These are phyloP conservation scores for Orthonevra nobilis DNA, from an alignment of 2,888 invertebrate species.

Conservation along the genomic window DNA sequence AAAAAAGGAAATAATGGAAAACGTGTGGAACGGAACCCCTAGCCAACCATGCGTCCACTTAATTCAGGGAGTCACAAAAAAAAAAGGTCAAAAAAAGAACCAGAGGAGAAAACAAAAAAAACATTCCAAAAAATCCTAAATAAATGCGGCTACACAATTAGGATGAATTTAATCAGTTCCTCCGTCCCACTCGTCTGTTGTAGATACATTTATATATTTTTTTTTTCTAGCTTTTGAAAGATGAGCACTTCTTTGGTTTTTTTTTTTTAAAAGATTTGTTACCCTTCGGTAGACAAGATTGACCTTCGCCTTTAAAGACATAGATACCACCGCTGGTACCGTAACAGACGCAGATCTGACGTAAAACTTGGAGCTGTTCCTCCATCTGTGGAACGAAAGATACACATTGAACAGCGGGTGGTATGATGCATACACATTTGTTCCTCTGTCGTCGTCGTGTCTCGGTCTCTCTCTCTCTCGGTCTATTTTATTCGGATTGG, in stretches of 20 bases:
- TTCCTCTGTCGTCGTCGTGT: neutral
- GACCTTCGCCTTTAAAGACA: constrained; percentile 61
- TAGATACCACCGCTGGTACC: constrained; percentile 58
- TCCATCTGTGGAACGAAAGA: neutral
- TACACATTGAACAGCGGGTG: constrained; percentile 41
- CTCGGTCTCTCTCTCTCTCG: neutral
- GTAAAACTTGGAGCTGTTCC: constrained; percentile 31
- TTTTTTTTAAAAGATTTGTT: constrained; percentile 42
- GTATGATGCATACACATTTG: constrained; percentile 23
- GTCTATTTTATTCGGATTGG: constrained; percentile 39
- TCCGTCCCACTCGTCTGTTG: no score
- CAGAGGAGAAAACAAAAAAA: constrained; percentile 1
- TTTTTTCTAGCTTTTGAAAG: neutral
- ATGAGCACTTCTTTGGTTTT: neutral
- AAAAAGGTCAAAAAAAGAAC: neutral
- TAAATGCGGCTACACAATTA: constrained; percentile 60
- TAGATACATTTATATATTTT: constrained; percentile 13
- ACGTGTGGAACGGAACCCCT: constrained; percentile 39
- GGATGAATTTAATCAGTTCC: constrained; percentile 28
- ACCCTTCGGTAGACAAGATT: constrained; percentile 59
- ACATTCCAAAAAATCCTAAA: constrained; percentile 12
- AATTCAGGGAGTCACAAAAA: constrained; percentile 27
- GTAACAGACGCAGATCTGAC: constrained; percentile 59
- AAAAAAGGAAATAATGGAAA: constrained; percentile 5
- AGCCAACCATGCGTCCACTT: constrained; percentile 51